Percentiles rank a stretch among this genome's conserved stretches.
Evolutionary conservation across 2,888 invertebrate species (phyloP).

Genomic region (Ecliptopera silaceata): DNA sequence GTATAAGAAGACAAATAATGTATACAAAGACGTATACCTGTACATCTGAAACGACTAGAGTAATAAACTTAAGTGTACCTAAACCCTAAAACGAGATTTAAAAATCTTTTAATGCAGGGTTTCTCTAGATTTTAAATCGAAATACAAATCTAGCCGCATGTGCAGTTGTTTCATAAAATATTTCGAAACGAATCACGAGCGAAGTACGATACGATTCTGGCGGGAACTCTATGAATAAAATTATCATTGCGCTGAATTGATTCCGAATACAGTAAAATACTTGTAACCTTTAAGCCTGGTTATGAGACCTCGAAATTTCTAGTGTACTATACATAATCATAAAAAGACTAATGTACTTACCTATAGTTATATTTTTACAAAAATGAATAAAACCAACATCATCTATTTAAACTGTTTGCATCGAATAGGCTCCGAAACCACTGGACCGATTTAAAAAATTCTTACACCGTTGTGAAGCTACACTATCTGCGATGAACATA

Average conservation of each 20-base stretch:
- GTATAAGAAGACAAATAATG: too few relatives aligned
- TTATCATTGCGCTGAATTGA: slow-evolving; percentile 81
- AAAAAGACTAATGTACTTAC: too few relatives aligned
- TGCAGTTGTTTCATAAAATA: slow-evolving; percentile 69
- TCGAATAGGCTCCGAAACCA: too few relatives aligned
- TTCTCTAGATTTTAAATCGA: slow-evolving; percentile 14
- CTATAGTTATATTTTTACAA: too few relatives aligned
- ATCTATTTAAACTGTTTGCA: too few relatives aligned
- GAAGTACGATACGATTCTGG: slow-evolving; percentile 79
- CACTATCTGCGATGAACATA: too few relatives aligned
- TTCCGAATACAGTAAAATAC: slow-evolving; percentile 75
- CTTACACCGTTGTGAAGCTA: too few relatives aligned
- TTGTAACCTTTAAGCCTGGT: slow-evolving; percentile 59
- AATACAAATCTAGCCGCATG: slow-evolving; percentile 44
- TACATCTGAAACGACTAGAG: too few relatives aligned
- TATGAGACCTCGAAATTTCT: slow-evolving; percentile 41
- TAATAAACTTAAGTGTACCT: background rate
- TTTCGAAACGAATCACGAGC: slow-evolving; percentile 77
- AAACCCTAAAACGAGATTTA: background rate
- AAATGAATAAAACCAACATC: too few relatives aligned
- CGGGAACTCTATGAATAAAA: slow-evolving; percentile 82
- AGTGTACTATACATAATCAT: too few relatives aligned
- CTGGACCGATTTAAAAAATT: too few relatives aligned
- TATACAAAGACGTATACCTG: too few relatives aligned
- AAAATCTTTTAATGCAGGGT: background rate